Evolutionary conservation across 1,140 invertebrate genomes (phyloP), one percentile per base, ranked within the genome.

Genomic region (Tetramorium alpestre): DNA sequence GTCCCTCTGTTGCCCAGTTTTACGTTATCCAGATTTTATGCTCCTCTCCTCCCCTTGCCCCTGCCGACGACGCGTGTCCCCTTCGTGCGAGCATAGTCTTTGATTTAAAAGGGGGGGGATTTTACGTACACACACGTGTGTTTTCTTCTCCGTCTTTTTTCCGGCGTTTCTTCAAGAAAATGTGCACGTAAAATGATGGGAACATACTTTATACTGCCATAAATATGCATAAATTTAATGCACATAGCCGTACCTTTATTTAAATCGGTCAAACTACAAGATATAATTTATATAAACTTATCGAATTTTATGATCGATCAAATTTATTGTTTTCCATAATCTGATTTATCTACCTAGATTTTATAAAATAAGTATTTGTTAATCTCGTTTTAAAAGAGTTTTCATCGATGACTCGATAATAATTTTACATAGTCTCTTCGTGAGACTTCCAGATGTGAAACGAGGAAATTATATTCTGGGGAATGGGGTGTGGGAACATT

Each of bases 1-100:
- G 91, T 76, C 85, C 80, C 87, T 94, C 88, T 93, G 93, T 92
- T 90, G 91, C 81, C 90, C 91, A 93, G 92, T 94, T 93, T 93
- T 94, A 89, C 77, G 82, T 89, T 88, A 91, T 88, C 76, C 77
- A 65, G 69, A 84, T 75, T 84, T 84, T 84, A 84, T 49, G 56
- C 38, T 67, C 65, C 13, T 81, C 47, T 85, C 41, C 76, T 86
- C 33, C 10, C 60, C n/a, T 18, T 44, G 22, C 76, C 33, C 13
- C 41, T 22, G 60, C n/a, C 51, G 54, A 58, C 25, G 54, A 84
- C 16, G 8, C 44, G 8, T 62, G 69, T 73, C 18, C 44, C 11
- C 33, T 18, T 18, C n/a, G 60, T n/a, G 33, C 33, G 33, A 86
- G 2, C n/a, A 18, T 76, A 13, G 2, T 28, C 60, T 72, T 65